These are phyloP conservation scores for Mus spicilegus DNA, from an alignment of 2,113 vertebrate genomes.

Conservation along the genomic window DNA sequence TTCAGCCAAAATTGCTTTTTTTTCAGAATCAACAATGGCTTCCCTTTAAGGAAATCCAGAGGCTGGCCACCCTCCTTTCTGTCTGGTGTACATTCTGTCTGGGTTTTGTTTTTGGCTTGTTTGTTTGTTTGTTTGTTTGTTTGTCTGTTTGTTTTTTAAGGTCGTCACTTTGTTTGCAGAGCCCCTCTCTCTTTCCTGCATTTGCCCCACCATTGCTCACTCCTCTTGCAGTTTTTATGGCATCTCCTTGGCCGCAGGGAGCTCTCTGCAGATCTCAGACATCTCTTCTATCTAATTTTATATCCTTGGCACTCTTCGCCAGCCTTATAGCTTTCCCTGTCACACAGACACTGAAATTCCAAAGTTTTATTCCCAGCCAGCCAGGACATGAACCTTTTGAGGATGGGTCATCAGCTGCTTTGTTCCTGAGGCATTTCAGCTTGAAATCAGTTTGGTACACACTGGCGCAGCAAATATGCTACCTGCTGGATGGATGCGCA, in stretches of 20 bases:
- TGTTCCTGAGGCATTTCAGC: not conserved
- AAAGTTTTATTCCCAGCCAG: not conserved
- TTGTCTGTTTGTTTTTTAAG: not conserved
- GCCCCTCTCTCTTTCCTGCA: not conserved
- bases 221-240: not conserved
- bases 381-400: not conserved
- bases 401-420: not conserved
- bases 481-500: not conserved
- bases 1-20: conserved; percentile 8
- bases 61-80: not conserved
- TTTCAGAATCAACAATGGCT: not conserved
- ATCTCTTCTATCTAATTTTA: not conserved
- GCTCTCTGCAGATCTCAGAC: not conserved
- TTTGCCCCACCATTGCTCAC: not conserved
- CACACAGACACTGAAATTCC: not conserved
- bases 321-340: not conserved
- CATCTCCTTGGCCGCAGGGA: not conserved
- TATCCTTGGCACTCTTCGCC: not conserved
- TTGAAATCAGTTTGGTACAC: not conserved
- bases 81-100: not conserved
- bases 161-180: not conserved
- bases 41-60: not conserved
- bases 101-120: too few relatives aligned
- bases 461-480: not conserved
- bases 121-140: too few relatives aligned